These are phyloP conservation scores for Aporrectodea caliginosa DNA, from an alignment of 1,140 invertebrate genomes.

Conservation along the genomic window DNA sequence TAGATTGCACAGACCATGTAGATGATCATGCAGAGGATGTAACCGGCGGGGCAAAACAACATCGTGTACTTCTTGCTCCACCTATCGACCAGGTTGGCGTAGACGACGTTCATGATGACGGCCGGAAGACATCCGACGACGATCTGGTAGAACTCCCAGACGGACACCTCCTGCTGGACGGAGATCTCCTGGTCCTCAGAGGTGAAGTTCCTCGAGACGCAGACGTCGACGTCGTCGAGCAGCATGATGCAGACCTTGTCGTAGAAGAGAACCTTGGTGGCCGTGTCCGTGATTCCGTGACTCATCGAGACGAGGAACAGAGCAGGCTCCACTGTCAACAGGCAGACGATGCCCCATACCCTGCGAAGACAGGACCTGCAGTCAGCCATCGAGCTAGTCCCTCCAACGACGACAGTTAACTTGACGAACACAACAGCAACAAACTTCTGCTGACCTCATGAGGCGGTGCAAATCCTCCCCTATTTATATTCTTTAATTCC, in stretches of 20 bases:
- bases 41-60: not conserved
- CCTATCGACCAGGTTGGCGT: not conserved
- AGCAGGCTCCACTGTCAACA: not conserved
- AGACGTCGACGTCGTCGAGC: not conserved
- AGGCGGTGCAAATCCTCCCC: too few species aligned
- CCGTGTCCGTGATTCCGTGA: not conserved
- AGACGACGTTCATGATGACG: not conserved
- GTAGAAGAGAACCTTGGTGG: not conserved
- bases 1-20: not conserved
- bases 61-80: constrained; percentile 2
- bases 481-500: too few species aligned
- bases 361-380: not conserved
- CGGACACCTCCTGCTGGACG: not conserved
- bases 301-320: not conserved
- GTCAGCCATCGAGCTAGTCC: not conserved
- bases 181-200: not conserved
- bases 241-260: not conserved
- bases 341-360: not conserved
- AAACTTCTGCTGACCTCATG: too few species aligned
- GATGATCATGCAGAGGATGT: not conserved
- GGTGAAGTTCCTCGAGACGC: not conserved
- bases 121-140: not conserved
- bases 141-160: not conserved
- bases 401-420: too few species aligned
- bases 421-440: too few species aligned